These are phyloP conservation scores for Grammomys surdaster DNA, from an alignment of 2,113 vertebrate species.

Conservation along the genomic window DNA sequence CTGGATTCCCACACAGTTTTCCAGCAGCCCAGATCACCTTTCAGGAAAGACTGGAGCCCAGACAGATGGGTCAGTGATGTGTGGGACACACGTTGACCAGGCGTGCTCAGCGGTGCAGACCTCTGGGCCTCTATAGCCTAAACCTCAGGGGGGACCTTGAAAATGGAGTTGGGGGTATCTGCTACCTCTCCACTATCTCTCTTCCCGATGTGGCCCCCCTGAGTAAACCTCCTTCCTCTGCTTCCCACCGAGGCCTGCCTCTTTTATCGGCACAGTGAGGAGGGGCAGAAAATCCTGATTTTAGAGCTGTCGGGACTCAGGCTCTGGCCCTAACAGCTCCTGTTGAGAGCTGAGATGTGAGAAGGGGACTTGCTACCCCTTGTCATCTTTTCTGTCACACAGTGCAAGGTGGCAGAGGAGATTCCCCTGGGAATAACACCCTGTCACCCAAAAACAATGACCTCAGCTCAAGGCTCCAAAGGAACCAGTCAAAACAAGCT, in stretches of 20 bases:
- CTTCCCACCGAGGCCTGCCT: neutral
- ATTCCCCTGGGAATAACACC: neutral
- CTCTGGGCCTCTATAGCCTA: neutral
- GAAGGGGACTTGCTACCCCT: neutral
- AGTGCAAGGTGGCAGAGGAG: neutral
- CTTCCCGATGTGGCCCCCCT: neutral
- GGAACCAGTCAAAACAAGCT: neutral
- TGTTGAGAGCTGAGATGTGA: fast-evolving
- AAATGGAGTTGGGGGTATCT: neutral
- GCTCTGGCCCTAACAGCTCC: neutral
- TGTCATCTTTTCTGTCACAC: neutral
- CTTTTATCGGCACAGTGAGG: neutral
- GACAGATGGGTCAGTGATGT: neutral
- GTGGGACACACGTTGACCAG: neutral
- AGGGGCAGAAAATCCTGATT: neutral
- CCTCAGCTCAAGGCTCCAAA: neutral
- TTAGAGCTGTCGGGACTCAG: neutral
- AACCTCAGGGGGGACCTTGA: neutral
- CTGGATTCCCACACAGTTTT: neutral
- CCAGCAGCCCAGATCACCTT: neutral
- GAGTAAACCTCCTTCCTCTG: neutral
- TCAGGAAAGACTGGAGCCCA: neutral
- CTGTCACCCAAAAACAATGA: neutral
- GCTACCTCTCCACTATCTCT: neutral
- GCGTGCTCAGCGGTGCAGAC: neutral